Evolutionary conservation across 1,140 invertebrate genomes (phyloP), one percentile per base, ranked within the genome.

Genomic region (Paralvinella palmiformis): DNA sequence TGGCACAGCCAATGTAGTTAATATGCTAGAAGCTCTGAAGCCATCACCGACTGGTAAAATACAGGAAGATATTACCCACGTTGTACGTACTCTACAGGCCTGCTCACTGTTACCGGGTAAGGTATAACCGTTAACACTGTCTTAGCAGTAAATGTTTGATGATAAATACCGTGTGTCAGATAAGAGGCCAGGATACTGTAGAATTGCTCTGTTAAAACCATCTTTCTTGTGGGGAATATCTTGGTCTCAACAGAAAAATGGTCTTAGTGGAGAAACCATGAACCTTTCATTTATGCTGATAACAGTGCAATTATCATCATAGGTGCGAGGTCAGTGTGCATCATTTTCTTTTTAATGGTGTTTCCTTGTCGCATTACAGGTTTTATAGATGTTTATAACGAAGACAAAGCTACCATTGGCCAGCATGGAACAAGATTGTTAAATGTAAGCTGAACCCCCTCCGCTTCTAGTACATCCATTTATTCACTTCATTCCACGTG

Each of bases 321-420:
- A n/a, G n/a, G n/a, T 2, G 44, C 24, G 24, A 20, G 44, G n/a
- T 48, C n/a, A 48, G n/a, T 2, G 2, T 24, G n/a, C 52, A 56
- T 64, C 57, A 20, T 1, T 20, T 27, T 35, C 1, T 24, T 22
- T 22, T 55, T 35, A 5, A 5, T 3, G 22, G 29, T 35, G 10
- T 33, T 35, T 58, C 32, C 27, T 3, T 45, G n/a, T n/a, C n/a
- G n/a, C n/a, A n/a, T 64, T 69, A 1, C 56, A 74, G 74, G 77
- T 17, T 79, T 79, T 73, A 73, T 79, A 27, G 77, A 79, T 72
- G 75, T 79, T 2, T 79, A 75, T 67, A 70, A 72, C 22, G 73
- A 74, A 17, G 70, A 73, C 58, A 74, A 72, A 33, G 66, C 73
- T 68, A 70, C 72, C 48, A 73, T 76, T 0, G 67, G 65, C 29